These are phyloP conservation scores for Andrena fulva DNA, from an alignment of 2,888 invertebrate genomes.

Conservation along the genomic window DNA sequence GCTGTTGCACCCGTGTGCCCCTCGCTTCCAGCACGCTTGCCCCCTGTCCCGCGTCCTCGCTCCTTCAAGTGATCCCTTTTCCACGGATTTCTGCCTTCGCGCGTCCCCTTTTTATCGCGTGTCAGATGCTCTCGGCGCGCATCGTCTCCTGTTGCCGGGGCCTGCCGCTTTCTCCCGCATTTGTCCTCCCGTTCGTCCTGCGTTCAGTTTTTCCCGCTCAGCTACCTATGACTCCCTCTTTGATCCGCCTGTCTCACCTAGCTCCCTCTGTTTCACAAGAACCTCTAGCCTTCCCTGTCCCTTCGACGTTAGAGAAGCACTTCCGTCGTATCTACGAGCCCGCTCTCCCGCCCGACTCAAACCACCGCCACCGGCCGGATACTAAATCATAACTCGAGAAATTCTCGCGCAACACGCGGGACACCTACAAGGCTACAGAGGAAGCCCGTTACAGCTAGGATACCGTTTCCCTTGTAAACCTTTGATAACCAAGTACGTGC, in stretches of 20 bases:
- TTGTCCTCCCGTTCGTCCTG: neutral
- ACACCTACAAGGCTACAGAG: constrained; percentile 80
- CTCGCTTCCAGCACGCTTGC: neutral
- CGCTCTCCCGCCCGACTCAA: constrained; percentile 55
- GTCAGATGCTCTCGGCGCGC: neutral
- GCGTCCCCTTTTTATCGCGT: neutral
- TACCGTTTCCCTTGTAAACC: constrained; percentile 77
- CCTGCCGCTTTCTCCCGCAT: neutral
- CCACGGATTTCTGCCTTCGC: neutral
- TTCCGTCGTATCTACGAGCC: constrained; percentile 2
- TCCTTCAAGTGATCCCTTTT: neutral
- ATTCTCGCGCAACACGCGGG: constrained; percentile 78
- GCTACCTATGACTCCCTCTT: neutral
- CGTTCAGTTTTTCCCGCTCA: neutral
- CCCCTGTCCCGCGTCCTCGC: neutral
- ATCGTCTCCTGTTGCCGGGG: neutral
- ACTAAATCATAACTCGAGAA: constrained; percentile 84
- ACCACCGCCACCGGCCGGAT: constrained; percentile 65
- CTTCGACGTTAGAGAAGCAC: constrained; percentile 28
- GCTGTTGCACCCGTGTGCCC: neutral
- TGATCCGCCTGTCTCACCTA: constrained; percentile 14
- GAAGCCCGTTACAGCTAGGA: constrained; percentile 71
- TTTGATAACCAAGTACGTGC: constrained; percentile 77
- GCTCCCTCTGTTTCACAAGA: constrained; percentile 1
- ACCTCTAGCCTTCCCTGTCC: constrained; percentile 37